Conservation (phyloP, 2,797 vertebrate genomes). For the Macrochelys suwanniensis region DNA sequence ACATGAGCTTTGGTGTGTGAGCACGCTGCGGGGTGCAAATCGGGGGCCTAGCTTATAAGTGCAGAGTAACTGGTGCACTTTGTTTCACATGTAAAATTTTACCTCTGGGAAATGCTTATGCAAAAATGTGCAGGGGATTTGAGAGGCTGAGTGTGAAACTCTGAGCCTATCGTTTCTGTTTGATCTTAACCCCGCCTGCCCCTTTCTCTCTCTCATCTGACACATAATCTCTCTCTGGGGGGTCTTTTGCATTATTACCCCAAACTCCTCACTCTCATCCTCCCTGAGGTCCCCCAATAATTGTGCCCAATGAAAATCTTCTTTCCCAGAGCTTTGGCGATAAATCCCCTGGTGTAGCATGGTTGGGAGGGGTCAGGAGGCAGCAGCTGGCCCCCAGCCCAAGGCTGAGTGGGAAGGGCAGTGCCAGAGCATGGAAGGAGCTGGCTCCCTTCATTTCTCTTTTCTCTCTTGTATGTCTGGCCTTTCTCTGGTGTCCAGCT, state of each 20-base stretch:
- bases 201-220: neutral
- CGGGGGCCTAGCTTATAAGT: neutral
- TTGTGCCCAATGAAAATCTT: neutral
- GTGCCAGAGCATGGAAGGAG: neutral
- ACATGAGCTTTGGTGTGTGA: neutral
- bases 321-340: neutral
- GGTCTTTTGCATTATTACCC: neutral
- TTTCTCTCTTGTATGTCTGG: neutral
- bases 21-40: neutral
- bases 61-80: neutral
- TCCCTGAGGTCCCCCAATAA: neutral
- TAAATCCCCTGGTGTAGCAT: neutral
- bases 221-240: neutral
- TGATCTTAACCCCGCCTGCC: neutral
- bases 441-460: neutral
- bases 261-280: neutral
- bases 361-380: neutral
- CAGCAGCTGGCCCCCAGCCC: neutral
- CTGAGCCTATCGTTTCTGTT: neutral
- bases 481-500: neutral
- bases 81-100: neutral
- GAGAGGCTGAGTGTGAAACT: neutral
- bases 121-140: neutral
- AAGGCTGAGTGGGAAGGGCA: neutral
- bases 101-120: neutral